A percentile compares a stretch with the other conserved stretches of the same genome.
Conservation (phyloP, 2,797 vertebrate genomes). For the Ctenopoma kingsleyae region DNA sequence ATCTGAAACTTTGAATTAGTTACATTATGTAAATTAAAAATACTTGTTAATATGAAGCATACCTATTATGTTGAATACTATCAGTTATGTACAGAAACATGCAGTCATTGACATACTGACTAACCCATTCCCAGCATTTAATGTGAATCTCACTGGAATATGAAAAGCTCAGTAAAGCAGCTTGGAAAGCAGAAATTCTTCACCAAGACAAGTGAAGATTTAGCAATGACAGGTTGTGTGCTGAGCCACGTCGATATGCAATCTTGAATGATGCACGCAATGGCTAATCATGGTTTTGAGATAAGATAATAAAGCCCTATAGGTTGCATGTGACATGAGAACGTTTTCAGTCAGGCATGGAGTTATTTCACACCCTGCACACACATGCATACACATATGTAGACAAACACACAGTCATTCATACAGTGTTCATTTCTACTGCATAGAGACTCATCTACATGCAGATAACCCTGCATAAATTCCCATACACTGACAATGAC, state of each 20-base stretch:
- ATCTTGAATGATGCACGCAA: constrained; percentile 36
- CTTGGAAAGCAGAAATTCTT: constrained; percentile 50
- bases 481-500: constrained; percentile 6
- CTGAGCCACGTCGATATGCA: constrained; percentile 37
- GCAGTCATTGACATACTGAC: constrained; percentile 3
- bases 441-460: constrained; percentile 19
- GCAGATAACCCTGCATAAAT: constrained; percentile 10
- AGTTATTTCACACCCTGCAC: constrained; percentile 35
- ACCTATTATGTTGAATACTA: too few species aligned
- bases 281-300: constrained; percentile 58
- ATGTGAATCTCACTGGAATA: constrained; percentile 35
- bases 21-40: constrained; percentile 17
- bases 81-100: not conserved
- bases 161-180: constrained; percentile 36
- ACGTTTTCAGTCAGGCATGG: constrained; percentile 37
- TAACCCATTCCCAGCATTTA: constrained; percentile 26
- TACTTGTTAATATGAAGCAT: not conserved
- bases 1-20: constrained; percentile 4
- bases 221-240: constrained; percentile 42
- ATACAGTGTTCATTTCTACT: constrained; percentile 13
- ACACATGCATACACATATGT: not conserved
- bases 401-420: constrained; percentile 12
- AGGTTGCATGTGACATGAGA: constrained; percentile 33
- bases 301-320: constrained; percentile 51
- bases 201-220: constrained; percentile 56